Conservation (phyloP, 2,888 invertebrate genomes). For the Minunthozetes semirufus region DNA sequence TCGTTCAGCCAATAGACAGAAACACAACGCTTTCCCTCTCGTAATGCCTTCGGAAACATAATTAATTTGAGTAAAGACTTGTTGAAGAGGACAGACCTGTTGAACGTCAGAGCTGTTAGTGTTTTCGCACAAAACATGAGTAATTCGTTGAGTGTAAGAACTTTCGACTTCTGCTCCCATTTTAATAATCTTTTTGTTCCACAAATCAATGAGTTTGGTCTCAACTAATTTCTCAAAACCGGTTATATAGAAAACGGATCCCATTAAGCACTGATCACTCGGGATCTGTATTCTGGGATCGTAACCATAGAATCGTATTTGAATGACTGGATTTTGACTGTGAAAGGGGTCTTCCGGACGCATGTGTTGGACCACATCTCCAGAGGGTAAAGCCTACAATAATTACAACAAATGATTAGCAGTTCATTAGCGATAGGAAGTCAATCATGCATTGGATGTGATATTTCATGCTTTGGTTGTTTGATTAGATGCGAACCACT, state of each 20-base stretch:
- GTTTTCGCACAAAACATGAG: constrained; percentile 84
- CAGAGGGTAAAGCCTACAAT: constrained; percentile 22
- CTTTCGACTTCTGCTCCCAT: constrained; percentile 82
- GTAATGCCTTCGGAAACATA: constrained; percentile 49
- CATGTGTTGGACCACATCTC: constrained; percentile 11
- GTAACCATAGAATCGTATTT: constrained; percentile 68
- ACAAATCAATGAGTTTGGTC: constrained; percentile 42
- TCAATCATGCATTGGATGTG: constrained; percentile 15
- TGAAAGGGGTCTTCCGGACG: not conserved
- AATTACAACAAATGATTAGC: not conserved
- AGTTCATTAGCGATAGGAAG: not conserved
- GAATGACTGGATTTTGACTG: constrained; percentile 3
- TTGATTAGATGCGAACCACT: not conserved
- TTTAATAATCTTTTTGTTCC: constrained; percentile 52
- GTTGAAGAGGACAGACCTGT: constrained; percentile 54
- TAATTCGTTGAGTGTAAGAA: constrained; percentile 74
- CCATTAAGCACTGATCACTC: constrained; percentile 77
- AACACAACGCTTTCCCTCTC: constrained; percentile 65
- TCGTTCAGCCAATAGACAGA: constrained; percentile 88
- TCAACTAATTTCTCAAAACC: constrained; percentile 60
- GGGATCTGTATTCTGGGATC: constrained; percentile 73
- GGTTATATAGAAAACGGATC: constrained; percentile 83
- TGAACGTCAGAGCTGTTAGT: constrained; percentile 84
- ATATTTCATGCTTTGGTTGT: not conserved
- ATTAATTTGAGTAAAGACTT: constrained; percentile 47